A percentile compares a stretch with the other conserved stretches of the same genome.
Conservation (phyloP, 1,140 invertebrate species). For the Trachymyrmex septentrionalis region DNA sequence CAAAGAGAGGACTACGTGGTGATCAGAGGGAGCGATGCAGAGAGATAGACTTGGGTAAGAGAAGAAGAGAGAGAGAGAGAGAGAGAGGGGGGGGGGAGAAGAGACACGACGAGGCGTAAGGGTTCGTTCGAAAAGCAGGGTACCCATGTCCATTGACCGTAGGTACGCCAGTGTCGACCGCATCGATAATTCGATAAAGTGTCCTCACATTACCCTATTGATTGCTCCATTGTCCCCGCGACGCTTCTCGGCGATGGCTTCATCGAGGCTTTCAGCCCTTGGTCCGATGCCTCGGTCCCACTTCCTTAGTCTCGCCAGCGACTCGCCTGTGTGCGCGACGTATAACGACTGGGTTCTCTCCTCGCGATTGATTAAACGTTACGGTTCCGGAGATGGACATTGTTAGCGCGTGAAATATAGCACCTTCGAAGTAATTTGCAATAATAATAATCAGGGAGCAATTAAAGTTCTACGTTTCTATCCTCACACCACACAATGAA, state of each 20-base stretch:
- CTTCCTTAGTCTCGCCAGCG: constrained; percentile 71
- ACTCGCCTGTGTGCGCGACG: constrained; percentile 76
- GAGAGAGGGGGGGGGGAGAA: constrained; percentile 1
- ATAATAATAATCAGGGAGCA: not conserved
- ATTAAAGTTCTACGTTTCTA: constrained; percentile 18
- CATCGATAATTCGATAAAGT: constrained; percentile 86
- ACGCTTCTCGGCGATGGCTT: constrained; percentile 75
- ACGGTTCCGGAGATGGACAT: constrained; percentile 20
- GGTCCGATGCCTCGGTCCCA: constrained; percentile 69
- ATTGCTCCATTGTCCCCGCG: constrained; percentile 85
- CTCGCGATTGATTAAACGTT: constrained; percentile 59
- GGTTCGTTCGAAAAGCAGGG: constrained; percentile 77
- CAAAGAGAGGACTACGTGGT: constrained; percentile 53
- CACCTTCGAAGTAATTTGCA: constrained; percentile 1
- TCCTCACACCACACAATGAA: not conserved
- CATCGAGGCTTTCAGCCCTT: constrained; percentile 80
- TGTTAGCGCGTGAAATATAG: constrained; percentile 46
- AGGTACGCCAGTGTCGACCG: constrained; percentile 81
- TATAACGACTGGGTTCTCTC: constrained; percentile 44
- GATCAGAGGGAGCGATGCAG: constrained; percentile 38
- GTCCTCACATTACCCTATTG: constrained; percentile 87
- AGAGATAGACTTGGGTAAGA: constrained; percentile 19
- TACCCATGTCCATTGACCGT: constrained; percentile 79
- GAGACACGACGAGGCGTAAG: constrained; percentile 39
- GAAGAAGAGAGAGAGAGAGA: constrained; percentile 16